phyloP scores from a whole-genome alignment of 2,113 vertebrate species.

The Bombycilla garrulus region DNA sequence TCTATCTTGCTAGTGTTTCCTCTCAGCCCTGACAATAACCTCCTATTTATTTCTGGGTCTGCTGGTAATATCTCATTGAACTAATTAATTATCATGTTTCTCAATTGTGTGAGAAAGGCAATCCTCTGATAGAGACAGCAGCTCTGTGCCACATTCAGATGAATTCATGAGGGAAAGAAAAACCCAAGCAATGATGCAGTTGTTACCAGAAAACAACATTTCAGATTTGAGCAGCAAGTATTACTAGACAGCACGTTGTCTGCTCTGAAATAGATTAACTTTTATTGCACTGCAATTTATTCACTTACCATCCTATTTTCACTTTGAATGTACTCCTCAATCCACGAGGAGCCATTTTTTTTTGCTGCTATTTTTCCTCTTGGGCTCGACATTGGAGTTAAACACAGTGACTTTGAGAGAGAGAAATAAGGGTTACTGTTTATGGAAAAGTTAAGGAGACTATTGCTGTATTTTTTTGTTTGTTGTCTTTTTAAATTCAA shows the following conservation, averaged over 20 bases:
- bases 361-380: neutral
- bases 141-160: neutral
- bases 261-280: neutral
- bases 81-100: constrained; percentile 63
- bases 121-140: constrained; percentile 30
- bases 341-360: neutral
- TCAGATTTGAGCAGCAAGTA: neutral
- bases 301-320: neutral
- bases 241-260: neutral
- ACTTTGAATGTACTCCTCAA: neutral
- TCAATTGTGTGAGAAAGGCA: constrained; percentile 47
- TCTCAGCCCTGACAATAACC: constrained; percentile 67
- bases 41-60: constrained; percentile 51
- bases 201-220: neutral
- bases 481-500: neutral
- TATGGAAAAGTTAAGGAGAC: neutral
- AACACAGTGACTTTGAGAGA: neutral
- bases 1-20: constrained; percentile 56
- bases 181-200: neutral
- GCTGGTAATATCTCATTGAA: constrained; percentile 59
- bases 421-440: neutral
- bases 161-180: neutral
- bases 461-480: neutral
- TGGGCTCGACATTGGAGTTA: neutral
- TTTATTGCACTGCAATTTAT: neutral